Evolutionary conservation across 2,888 invertebrate genomes (phyloP).

Genomic region (Euzetes globulus): DNA sequence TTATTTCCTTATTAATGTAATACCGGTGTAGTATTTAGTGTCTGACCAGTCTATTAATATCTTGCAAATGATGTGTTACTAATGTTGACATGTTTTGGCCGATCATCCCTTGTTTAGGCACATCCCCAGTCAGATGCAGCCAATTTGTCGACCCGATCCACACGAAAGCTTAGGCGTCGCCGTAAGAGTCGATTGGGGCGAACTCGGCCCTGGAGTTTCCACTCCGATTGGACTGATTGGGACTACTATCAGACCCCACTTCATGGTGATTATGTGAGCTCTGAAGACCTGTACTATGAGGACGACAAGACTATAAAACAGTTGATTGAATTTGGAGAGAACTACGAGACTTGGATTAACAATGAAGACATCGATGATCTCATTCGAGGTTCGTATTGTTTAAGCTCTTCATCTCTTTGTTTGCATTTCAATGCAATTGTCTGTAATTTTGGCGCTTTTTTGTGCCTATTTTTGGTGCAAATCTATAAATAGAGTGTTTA

Average conservation of each 20-base stretch:
- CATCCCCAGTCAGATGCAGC: conserved; percentile 27
- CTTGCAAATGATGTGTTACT: background rate
- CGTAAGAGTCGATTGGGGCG: conserved; percentile 26
- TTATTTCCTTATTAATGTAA: no score
- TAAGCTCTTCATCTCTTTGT: background rate
- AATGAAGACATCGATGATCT: conserved; percentile 30
- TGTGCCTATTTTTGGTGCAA: background rate
- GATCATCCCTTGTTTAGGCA: conserved; percentile 27
- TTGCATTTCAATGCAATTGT: background rate
- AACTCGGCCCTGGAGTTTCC: conserved; percentile 37
- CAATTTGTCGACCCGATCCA: conserved; percentile 4
- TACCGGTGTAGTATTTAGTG: background rate
- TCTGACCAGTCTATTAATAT: background rate
- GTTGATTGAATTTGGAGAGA: conserved; percentile 37
- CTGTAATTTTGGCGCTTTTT: conserved; percentile 8
- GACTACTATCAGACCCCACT: conserved; percentile 36
- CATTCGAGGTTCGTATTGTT: conserved; percentile 7
- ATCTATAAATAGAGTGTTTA: no score
- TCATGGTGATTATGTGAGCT: conserved; percentile 32
- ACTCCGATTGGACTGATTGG: conserved; percentile 37
- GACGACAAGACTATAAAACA: conserved; percentile 34
- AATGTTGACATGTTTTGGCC: background rate
- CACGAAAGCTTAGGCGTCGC: conserved; percentile 30
- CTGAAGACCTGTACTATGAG: conserved; percentile 35
- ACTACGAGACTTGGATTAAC: conserved; percentile 36